Conservation (phyloP, 1,140 invertebrate species). For the Lordiphosa collinella region DNA sequence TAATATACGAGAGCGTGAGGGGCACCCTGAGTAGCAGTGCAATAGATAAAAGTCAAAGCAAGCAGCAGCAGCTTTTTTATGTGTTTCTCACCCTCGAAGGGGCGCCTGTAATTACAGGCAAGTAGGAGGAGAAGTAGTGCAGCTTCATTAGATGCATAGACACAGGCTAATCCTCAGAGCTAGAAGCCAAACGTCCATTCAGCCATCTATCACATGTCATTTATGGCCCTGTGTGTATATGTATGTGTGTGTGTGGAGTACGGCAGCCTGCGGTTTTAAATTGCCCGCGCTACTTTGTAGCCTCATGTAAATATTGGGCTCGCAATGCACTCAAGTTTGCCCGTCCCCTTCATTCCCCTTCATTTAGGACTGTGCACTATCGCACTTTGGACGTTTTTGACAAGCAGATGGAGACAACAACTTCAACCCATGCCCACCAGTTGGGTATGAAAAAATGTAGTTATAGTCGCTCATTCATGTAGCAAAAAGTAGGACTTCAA, state of each 20-base stretch:
- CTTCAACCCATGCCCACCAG: background rate
- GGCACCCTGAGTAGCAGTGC: background rate
- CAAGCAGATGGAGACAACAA: conserved; percentile 26
- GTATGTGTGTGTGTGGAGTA: conserved; percentile 9
- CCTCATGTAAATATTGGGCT: conserved; percentile 10
- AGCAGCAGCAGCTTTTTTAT: conserved; percentile 20
- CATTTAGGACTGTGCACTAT: conserved; percentile 9
- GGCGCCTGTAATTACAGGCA: conserved; percentile 46
- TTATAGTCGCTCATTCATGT: conserved; percentile 67
- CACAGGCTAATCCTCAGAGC: conserved; percentile 30
- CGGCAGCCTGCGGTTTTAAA: conserved; percentile 31
- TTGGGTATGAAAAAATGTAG: conserved; percentile 46
- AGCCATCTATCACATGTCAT: conserved; percentile 66
- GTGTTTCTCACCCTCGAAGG: background rate
- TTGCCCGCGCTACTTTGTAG: conserved; percentile 17
- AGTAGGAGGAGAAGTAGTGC: conserved; percentile 8
- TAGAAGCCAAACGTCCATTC: conserved; percentile 28
- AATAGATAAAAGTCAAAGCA: conserved; percentile 32
- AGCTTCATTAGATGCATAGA: conserved; percentile 49
- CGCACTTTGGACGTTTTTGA: conserved; percentile 65
- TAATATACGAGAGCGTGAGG: conserved; percentile 29
- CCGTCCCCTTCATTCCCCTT: conserved; percentile 6
- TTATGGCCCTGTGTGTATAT: conserved; percentile 35
- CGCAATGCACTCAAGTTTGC: conserved; percentile 11
- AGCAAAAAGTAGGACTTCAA: conserved; percentile 54